These are phyloP conservation scores for Origma solitaria DNA, from an alignment of 2,113 vertebrate species.

Conservation along the genomic window DNA sequence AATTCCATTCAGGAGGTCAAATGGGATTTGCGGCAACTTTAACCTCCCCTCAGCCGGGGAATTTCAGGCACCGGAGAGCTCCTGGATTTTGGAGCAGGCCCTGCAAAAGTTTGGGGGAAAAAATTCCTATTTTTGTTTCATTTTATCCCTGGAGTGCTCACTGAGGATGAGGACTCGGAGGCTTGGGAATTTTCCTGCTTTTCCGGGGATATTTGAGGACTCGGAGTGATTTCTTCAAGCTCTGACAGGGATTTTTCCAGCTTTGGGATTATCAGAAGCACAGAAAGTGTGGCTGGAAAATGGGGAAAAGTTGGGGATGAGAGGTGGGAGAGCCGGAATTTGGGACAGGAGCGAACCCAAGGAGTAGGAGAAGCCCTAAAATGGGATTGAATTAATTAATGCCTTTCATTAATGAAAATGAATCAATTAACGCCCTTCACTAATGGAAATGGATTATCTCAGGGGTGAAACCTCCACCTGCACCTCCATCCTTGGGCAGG, in stretches of 20 bases:
- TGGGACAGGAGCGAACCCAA: neutral
- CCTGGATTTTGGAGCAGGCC: neutral
- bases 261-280: too few species aligned
- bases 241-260: neutral
- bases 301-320: neutral
- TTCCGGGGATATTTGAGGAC: neutral
- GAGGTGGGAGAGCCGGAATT: neutral
- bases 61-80: neutral
- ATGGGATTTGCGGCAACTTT: conserved; percentile 28
- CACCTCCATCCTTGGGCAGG: fast-evolving
- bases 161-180: neutral
- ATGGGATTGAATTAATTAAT: neutral
- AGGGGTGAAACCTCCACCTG: neutral
- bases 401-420: neutral
- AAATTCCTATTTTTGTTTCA: fast-evolving
- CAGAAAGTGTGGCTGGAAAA: neutral
- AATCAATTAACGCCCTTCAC: too few species aligned
- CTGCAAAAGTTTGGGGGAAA: fast-evolving
- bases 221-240: fast-evolving
- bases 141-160: neutral
- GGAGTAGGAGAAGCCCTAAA: neutral
- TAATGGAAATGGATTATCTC: too few species aligned
- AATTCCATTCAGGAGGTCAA: conserved; percentile 55
- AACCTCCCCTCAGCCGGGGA: neutral
- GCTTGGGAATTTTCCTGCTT: neutral